Evolutionary conservation across 2,113 vertebrate genomes (phyloP).

Genomic region (Smithornis capensis): DNA sequence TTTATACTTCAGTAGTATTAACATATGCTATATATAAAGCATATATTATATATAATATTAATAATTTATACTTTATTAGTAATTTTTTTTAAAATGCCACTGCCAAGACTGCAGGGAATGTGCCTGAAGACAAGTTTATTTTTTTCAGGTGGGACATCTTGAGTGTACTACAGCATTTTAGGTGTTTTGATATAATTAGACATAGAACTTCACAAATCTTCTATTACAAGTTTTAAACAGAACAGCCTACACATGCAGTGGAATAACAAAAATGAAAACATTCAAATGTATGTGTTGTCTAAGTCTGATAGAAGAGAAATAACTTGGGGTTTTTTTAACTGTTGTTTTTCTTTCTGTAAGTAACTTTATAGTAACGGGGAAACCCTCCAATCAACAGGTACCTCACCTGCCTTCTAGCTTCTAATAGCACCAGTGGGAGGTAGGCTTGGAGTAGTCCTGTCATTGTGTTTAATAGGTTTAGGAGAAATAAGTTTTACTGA

Average conservation of each 20-base stretch:
- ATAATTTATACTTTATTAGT: too few relatives aligned
- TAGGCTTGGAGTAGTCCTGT: slow-evolving; percentile 41
- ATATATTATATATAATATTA: too few relatives aligned
- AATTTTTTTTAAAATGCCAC: neutral
- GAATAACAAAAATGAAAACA: neutral
- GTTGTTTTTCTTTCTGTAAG: slow-evolving; percentile 56
- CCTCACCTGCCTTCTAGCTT: slow-evolving; percentile 56
- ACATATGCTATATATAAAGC: too few relatives aligned
- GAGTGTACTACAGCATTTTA: neutral
- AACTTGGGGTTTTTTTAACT: slow-evolving; percentile 15
- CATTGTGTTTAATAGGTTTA: neutral
- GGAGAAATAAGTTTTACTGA: slow-evolving; percentile 6
- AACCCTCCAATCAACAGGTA: slow-evolving; percentile 61
- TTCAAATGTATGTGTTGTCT: slow-evolving; percentile 19
- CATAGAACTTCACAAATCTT: neutral
- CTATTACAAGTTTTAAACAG: neutral
- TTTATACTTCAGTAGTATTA: too few relatives aligned
- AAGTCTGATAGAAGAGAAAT: slow-evolving; percentile 42
- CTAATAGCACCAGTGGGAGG: slow-evolving; percentile 46
- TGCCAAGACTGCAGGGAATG: neutral
- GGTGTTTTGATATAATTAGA: neutral
- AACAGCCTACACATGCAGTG: neutral
- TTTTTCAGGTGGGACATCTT: neutral
- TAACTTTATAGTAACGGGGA: slow-evolving; percentile 52
- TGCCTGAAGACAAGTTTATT: neutral